Evolutionary conservation across 2,113 vertebrate genomes (phyloP).

Genomic region (Grammomys surdaster): DNA sequence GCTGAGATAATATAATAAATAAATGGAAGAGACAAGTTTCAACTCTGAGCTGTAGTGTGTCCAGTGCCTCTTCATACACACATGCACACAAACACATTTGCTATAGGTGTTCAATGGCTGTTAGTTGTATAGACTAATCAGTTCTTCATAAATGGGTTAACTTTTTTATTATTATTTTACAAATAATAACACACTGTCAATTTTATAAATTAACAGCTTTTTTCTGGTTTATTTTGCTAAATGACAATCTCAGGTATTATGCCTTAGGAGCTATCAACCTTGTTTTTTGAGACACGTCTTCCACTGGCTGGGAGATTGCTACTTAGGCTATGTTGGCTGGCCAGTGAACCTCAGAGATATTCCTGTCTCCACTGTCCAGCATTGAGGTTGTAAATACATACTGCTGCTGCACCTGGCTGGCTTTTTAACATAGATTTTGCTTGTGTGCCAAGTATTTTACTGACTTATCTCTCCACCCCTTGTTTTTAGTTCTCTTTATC

Average conservation of each 20-base stretch:
- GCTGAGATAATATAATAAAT: not conserved
- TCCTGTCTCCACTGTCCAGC: not conserved
- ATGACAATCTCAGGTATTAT: not conserved
- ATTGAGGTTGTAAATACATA: not conserved
- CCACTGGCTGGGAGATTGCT: not conserved
- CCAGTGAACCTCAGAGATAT: not conserved
- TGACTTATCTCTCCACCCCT: not conserved
- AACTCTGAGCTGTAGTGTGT: not conserved
- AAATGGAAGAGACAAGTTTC: not conserved
- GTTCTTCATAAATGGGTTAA: constrained; percentile 7
- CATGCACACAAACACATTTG: not conserved
- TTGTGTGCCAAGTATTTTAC: not conserved
- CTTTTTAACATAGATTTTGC: not conserved
- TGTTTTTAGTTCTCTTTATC: not conserved
- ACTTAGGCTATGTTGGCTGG: not conserved
- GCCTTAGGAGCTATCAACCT: not conserved
- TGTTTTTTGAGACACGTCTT: not conserved
- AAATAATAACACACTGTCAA: not conserved
- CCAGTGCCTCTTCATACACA: not conserved
- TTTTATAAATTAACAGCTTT: not conserved
- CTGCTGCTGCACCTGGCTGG: not conserved
- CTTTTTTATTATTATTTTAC: not conserved
- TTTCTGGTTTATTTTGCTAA: constrained; percentile 30
- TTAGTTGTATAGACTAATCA: constrained; percentile 4
- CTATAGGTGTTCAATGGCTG: not conserved